Evolutionary conservation across 2,888 invertebrate genomes (phyloP).

Genomic region (Oscheius myriophilus): DNA sequence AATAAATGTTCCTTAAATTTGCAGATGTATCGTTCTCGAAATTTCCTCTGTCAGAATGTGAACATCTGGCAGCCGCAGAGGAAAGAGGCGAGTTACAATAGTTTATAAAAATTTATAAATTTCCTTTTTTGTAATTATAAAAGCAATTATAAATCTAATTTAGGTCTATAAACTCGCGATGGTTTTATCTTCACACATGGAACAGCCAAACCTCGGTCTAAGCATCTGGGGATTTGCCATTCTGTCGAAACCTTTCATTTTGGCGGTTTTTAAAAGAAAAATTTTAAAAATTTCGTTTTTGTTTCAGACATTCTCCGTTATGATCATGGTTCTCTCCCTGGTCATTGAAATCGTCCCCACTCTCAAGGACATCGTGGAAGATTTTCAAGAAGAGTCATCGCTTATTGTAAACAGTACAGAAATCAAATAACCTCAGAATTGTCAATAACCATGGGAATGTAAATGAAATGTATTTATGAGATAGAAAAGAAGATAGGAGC

Average conservation of each 20-base stretch:
- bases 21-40: slow-evolving; percentile 37
- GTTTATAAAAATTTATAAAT: neutral
- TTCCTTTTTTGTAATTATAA: too few relatives aligned
- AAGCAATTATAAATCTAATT: too few relatives aligned
- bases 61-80: slow-evolving; percentile 53
- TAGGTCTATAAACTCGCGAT: slow-evolving; percentile 48
- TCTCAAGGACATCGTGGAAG: slow-evolving; percentile 27
- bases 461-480: neutral
- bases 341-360: slow-evolving; percentile 41
- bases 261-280: slow-evolving; percentile 35
- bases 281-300: neutral
- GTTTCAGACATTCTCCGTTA: slow-evolving; percentile 48
- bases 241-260: slow-evolving; percentile 49
- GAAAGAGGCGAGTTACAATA: slow-evolving; percentile 28
- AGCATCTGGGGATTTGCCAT: slow-evolving; percentile 60
- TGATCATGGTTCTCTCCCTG: slow-evolving; percentile 50
- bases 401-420: too few relatives aligned
- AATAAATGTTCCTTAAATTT: neutral
- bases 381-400: slow-evolving; percentile 14
- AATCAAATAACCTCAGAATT: too few relatives aligned
- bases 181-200: slow-evolving; percentile 51
- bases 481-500: neutral
- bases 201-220: slow-evolving; percentile 55
- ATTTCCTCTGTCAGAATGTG: slow-evolving; percentile 49
- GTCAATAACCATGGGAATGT: neutral